Conservation (phyloP, 1,140 invertebrate genomes). For the Polyergus mexicanus region DNA sequence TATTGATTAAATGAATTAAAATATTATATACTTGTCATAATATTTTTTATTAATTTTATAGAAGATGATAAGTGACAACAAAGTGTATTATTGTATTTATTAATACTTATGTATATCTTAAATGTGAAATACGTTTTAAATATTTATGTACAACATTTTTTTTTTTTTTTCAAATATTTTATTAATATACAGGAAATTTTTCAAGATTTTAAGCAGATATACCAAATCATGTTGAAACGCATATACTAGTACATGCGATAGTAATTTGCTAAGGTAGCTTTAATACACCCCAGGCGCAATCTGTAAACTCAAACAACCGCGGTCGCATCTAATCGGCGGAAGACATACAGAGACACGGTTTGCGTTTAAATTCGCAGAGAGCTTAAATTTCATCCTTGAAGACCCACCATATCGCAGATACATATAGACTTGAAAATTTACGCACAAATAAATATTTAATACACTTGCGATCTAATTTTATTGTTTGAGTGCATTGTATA, state of each 20-base stretch:
- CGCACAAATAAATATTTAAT: slow-evolving; percentile 14
- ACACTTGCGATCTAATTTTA: slow-evolving; percentile 12
- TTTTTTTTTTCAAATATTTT: neutral
- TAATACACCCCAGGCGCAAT: slow-evolving; percentile 74
- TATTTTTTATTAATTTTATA: neutral
- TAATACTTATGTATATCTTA: neutral
- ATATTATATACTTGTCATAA: neutral
- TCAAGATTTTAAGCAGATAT: neutral
- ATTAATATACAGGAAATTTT: neutral
- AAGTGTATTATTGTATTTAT: too few relatives aligned
- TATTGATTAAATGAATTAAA: neutral
- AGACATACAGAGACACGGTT: slow-evolving; percentile 70
- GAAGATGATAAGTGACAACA: too few relatives aligned
- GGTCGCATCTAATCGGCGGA: slow-evolving; percentile 72
- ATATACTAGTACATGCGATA: slow-evolving; percentile 41
- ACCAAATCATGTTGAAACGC: slow-evolving; percentile 15
- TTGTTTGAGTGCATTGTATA: neutral
- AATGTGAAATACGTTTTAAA: neutral
- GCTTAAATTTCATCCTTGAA: slow-evolving; percentile 72
- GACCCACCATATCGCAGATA: slow-evolving; percentile 27
- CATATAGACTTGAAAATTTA: slow-evolving; percentile 26
- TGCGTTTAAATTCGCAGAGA: slow-evolving; percentile 73
- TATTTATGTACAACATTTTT: too few relatives aligned
- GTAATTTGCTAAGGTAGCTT: slow-evolving; percentile 73
- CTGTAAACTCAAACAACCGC: slow-evolving; percentile 75